Conservation (phyloP, 2,797 vertebrate species). For the Phrynocephalus guinanensis region DNA sequence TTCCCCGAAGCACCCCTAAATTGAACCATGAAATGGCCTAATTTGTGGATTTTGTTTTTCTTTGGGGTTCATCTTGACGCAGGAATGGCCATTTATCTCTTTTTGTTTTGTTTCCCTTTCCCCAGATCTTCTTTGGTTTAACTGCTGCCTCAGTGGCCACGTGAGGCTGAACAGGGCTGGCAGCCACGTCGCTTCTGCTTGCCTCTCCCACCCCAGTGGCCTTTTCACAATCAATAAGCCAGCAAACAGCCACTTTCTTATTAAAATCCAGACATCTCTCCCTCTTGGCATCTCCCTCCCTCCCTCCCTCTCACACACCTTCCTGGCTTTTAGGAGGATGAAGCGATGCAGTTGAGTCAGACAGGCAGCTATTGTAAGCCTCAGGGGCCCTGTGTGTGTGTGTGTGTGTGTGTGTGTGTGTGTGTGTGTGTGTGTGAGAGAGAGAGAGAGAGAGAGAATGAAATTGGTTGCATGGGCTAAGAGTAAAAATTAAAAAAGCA, state of each 20-base stretch:
- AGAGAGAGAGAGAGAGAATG: not conserved
- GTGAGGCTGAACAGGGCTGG: constrained; percentile 13
- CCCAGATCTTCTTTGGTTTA: not conserved
- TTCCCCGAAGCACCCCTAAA: too few species aligned
- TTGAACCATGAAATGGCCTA: too few species aligned
- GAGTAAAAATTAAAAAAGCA: too few species aligned
- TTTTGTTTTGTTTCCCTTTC: not conserved
- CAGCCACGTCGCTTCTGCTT: not conserved
- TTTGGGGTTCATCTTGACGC: too few species aligned
- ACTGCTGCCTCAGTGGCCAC: constrained; percentile 20
- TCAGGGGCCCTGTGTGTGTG: not conserved
- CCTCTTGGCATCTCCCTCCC: not conserved
- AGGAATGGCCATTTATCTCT: too few species aligned
- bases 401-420: too few species aligned
- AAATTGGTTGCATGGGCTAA: not conserved
- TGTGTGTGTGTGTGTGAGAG: too few species aligned
- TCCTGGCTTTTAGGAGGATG: not conserved
- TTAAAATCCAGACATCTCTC: constrained; percentile 20
- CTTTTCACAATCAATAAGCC: constrained; percentile 43
- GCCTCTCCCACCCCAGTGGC: constrained; percentile 13
- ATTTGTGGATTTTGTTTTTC: too few species aligned
- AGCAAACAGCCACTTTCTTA: constrained; percentile 29
- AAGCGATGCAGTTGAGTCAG: not conserved
- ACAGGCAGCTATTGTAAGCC: not conserved
- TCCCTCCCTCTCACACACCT: not conserved